phyloP scores from a whole-genome alignment of 2,888 invertebrate genomes.

The Neocrepidodera transversa region DNA sequence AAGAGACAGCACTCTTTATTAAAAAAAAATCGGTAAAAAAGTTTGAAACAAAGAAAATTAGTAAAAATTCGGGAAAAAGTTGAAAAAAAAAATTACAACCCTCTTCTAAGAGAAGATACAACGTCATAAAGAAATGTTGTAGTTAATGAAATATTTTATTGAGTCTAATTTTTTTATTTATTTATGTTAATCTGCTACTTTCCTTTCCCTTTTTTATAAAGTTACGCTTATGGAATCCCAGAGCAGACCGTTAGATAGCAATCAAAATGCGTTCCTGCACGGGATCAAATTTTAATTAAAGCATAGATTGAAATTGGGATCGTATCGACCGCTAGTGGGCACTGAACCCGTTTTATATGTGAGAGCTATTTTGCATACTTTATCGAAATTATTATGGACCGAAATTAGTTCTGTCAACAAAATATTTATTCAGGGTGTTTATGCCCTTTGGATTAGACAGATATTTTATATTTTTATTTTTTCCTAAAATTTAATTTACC shows the following conservation, averaged over 20 bases:
- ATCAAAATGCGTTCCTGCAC: conserved; percentile 33
- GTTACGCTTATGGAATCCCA: conserved; percentile 12
- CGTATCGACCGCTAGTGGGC: conserved; percentile 24
- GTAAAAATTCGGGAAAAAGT: too few species aligned
- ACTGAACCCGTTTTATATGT: conserved; percentile 13
- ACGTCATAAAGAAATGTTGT: too few species aligned
- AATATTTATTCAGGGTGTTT: conserved; percentile 1
- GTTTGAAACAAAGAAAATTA: too few species aligned
- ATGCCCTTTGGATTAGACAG: too few species aligned
- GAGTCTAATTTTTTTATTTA: too few species aligned
- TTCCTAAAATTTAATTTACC: too few species aligned
- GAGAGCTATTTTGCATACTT: conserved; percentile 23
- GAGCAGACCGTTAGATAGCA: conserved; percentile 28
- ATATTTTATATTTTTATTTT: too few species aligned
- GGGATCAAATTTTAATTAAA: conserved; percentile 36
- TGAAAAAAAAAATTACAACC: too few species aligned
- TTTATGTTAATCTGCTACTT: background rate
- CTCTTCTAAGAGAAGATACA: too few species aligned
- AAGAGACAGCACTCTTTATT: too few species aligned
- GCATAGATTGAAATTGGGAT: conserved; percentile 35
- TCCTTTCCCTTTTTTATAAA: background rate
- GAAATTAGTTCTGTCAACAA: conserved; percentile 17
- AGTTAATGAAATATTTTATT: too few species aligned
- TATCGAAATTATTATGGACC: conserved; percentile 19
- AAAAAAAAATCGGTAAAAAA: too few species aligned